phyloP scores from a whole-genome alignment of 2,797 vertebrate species.

The Neostethus bicornis region DNA sequence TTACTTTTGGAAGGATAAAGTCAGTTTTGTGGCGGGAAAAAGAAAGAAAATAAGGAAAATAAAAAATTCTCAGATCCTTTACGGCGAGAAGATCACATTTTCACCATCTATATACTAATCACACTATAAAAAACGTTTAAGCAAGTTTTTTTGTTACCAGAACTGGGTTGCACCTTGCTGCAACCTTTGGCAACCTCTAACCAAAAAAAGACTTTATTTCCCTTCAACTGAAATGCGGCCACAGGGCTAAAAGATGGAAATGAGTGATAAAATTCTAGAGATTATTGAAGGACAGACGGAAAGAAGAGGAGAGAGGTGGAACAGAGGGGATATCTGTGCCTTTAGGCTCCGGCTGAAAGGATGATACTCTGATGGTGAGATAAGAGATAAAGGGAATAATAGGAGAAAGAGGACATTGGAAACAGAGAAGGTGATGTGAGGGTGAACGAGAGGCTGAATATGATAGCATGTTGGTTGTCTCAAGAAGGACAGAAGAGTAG shows the following conservation, averaged over 20 bases:
- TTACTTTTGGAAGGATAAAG: not conserved
- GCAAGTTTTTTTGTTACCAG: not conserved
- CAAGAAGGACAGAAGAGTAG: conserved; percentile 45
- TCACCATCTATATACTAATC: not conserved
- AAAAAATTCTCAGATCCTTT: not conserved
- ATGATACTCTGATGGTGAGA: conserved; percentile 72
- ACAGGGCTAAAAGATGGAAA: conserved; percentile 51
- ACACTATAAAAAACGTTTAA: not conserved
- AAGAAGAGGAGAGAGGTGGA: conserved; percentile 63
- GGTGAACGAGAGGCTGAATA: conserved; percentile 60
- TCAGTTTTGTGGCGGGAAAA: not conserved
- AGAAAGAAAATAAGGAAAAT: not conserved
- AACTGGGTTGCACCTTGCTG: not conserved
- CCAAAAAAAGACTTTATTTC: conserved; percentile 32
- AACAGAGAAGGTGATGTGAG: conserved; percentile 51
- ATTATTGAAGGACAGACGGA: conserved; percentile 63
- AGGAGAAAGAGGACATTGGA: conserved; percentile 54
- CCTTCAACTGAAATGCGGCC: conserved; percentile 22
- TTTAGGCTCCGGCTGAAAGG: conserved; percentile 58
- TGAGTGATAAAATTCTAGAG: conserved; percentile 56
- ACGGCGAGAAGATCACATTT: too few relatives aligned
- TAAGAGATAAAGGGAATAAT: conserved; percentile 56
- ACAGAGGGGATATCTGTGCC: conserved; percentile 66
- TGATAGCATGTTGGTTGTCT: conserved; percentile 38
- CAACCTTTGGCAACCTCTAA: conserved; percentile 17